Percentiles rank a stretch among this genome's conserved stretches.
Conservation (phyloP, 2,113 vertebrate genomes). For the Heteronetta atricapilla region DNA sequence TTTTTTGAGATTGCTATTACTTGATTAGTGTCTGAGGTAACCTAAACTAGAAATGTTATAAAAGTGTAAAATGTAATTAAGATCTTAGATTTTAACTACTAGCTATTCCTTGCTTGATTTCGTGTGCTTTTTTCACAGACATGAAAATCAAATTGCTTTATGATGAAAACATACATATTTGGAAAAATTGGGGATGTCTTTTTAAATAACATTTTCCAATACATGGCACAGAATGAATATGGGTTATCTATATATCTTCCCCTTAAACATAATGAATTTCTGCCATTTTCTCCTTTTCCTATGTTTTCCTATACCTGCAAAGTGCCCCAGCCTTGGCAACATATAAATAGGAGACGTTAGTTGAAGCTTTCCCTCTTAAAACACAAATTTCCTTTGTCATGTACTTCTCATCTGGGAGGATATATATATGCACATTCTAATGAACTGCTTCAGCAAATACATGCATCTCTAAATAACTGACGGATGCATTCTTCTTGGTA, state of each 20-base stretch:
- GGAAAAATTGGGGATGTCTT: not conserved
- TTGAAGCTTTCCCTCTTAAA: not conserved
- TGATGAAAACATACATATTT: not conserved
- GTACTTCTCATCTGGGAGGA: not conserved
- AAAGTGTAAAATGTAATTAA: not conserved
- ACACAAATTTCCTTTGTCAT: not conserved
- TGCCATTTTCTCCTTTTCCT: not conserved
- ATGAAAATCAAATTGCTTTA: not conserved
- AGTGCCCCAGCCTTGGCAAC: not conserved
- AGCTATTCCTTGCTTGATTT: not conserved
- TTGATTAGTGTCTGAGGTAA: not conserved
- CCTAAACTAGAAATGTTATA: not conserved
- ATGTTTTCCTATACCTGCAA: not conserved
- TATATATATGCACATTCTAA: not conserved
- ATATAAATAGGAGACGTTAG: not conserved
- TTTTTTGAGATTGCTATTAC: not conserved
- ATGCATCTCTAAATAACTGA: not conserved
- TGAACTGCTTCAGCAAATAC: not conserved
- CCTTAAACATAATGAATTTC: not conserved
- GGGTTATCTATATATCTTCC: not conserved
- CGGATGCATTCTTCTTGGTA: not conserved
- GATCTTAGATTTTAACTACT: not conserved
- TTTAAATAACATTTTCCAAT: not conserved
- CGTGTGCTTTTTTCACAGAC: not conserved
- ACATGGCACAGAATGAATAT: not conserved